Base-by-base conservation (phyloP, 2,113 vertebrate genomes). In the Sander lucioperca region DNA sequence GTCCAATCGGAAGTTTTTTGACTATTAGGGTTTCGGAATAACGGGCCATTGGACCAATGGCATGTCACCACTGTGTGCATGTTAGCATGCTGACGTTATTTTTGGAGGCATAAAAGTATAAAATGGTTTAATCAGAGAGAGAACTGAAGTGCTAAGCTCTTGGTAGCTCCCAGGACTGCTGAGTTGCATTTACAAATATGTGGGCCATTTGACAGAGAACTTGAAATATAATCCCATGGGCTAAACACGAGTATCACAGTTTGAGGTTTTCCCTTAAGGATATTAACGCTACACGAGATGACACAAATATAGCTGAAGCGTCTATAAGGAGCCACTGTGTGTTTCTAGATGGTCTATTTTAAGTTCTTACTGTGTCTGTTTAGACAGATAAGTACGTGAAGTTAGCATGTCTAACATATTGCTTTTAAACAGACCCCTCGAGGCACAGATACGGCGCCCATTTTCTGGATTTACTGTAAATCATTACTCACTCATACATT, bases 221-320 rank as follows among this genome's bases (percentile, higher is more conserved):
- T 86, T 85, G 72, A 82, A 80, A 85, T 70, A 84, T 87, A 86
- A 88, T 87, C 82, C 84, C 21, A 47, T 5, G 6, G 59, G 76
- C 68, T 76, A 56, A 88, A 88, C 67, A 69, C 73, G 25, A 81
- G 25, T 69, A 68, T 90, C 47, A 54, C 68, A 84, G 62, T 83
- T 68, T 71, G 64, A 71, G 45, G 63, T 74, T 81, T 88, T 70
- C 68, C 74, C 56, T 58, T 51, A 16, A 83, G 59, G 74, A 73
- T 36, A 61, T 50, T 69, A 82, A 51, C 3, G 9, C 81, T 65
- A 73, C 88, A 86, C 6, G 11, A 54, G 58, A 81, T 85, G 66
- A 72, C 80, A 79, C 54, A 74, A 30, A 77, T 43, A 54, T 83
- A 88, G 75, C 62, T 25, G 30, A 73, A 63, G 33, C 6, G 8